Conservation (phyloP, 2,113 vertebrate species). For the Plotosus lineatus region DNA sequence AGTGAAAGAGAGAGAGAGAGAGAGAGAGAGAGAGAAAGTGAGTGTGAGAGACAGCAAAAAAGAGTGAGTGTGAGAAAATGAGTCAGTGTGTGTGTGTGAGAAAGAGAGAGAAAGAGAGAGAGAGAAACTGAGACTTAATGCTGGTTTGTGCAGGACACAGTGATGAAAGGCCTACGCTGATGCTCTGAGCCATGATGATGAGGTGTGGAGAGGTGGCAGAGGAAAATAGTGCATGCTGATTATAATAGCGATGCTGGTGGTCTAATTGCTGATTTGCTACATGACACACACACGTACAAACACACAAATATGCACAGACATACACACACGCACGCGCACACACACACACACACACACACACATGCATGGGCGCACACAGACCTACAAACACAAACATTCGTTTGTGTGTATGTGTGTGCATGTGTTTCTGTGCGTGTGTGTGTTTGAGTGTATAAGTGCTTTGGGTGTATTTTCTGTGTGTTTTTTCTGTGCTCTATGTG, state of each 20-base stretch:
- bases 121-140: too few species aligned
- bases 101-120: too few species aligned
- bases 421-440: background rate
- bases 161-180: background rate
- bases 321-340: background rate
- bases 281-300: conserved; percentile 26
- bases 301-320: background rate
- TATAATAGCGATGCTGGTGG: conserved; percentile 11
- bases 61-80: background rate
- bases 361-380: background rate
- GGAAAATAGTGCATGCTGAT: background rate
- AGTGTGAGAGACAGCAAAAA: conserved; percentile 9
- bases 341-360: background rate
- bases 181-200: background rate
- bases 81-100: background rate
- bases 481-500: too few species aligned
- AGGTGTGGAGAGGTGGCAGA: background rate
- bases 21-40: too few species aligned
- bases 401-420: background rate
- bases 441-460: background rate
- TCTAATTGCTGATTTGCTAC: conserved; percentile 34
- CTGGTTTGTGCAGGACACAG: background rate
- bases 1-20: too few species aligned
- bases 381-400: too few species aligned
- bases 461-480: conserved; percentile 40